These are phyloP conservation scores for Ridgeia piscesae DNA, from an alignment of 1,140 invertebrate species.

Conservation along the genomic window DNA sequence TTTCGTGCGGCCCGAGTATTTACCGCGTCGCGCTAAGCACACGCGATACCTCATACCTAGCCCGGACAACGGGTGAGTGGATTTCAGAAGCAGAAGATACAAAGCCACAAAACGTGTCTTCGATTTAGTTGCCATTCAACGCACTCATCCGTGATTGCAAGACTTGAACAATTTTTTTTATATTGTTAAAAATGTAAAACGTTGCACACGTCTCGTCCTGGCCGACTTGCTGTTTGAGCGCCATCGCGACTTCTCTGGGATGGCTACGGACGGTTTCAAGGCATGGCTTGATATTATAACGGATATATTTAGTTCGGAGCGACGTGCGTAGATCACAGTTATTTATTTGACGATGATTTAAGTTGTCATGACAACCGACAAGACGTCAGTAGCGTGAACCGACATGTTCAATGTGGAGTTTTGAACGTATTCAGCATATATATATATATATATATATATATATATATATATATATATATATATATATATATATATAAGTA, in stretches of 20 bases:
- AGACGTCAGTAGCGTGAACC: neutral
- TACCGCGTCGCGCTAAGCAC: neutral
- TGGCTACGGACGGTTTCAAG: neutral
- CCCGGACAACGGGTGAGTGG: neutral
- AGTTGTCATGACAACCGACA: neutral
- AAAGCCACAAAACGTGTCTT: neutral
- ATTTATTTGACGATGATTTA: neutral
- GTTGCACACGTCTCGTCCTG: too few relatives aligned
- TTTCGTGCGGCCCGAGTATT: neutral
- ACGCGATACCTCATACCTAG: neutral
- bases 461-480: too few relatives aligned
- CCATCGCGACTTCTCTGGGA: too few relatives aligned
- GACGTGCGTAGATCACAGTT: neutral
- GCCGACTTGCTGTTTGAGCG: too few relatives aligned
- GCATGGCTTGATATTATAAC: neutral
- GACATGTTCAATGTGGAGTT: too few relatives aligned
- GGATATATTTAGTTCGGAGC: neutral
- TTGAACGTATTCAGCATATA: too few relatives aligned
- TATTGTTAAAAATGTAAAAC: neutral
- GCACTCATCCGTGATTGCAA: neutral
- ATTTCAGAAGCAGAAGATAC: neutral
- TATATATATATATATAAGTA: too few relatives aligned
- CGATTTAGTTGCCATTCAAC: neutral
- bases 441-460: too few relatives aligned
- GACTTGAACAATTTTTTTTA: neutral